These are phyloP conservation scores for Lethenteron reissneri DNA, from an alignment of 2,113 vertebrate genomes.

Conservation along the genomic window DNA sequence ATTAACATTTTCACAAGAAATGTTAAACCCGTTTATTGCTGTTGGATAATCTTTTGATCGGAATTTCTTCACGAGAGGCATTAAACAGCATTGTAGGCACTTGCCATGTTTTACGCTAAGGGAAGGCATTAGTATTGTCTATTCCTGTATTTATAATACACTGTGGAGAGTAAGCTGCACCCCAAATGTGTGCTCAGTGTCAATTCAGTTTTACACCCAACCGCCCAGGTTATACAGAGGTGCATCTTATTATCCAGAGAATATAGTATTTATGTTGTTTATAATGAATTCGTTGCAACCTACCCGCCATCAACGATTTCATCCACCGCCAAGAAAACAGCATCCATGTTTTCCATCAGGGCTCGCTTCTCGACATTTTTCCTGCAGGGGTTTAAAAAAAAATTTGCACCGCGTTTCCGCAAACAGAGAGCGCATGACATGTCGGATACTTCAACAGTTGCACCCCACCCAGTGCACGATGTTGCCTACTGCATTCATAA, in stretches of 20 bases:
- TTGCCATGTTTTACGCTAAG: too few relatives aligned
- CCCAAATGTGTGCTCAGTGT: background rate
- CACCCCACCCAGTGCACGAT: too few relatives aligned
- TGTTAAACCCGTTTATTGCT: too few relatives aligned
- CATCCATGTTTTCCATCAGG: conserved; percentile 51
- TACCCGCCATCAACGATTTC: conserved; percentile 59
- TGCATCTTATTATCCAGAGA: background rate
- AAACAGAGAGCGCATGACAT: too few relatives aligned
- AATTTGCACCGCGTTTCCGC: background rate
- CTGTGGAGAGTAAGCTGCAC: background rate
- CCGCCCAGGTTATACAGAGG: background rate
- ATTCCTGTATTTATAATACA: background rate
- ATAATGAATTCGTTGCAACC: conserved; percentile 10
- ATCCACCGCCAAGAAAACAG: conserved; percentile 41
- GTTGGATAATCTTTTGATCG: too few relatives aligned
- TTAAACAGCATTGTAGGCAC: too few relatives aligned
- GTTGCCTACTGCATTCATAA: too few relatives aligned
- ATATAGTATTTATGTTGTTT: background rate
- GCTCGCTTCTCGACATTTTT: conserved; percentile 44
- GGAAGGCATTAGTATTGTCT: too few relatives aligned
- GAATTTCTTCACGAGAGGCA: too few relatives aligned
- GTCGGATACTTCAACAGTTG: too few relatives aligned
- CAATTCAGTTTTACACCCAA: background rate
- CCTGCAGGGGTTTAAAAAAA: conserved; percentile 17
- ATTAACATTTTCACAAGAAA: too few relatives aligned